Evolutionary conservation across 2,113 vertebrate genomes (phyloP).

Genomic region (Salminus brasiliensis): DNA sequence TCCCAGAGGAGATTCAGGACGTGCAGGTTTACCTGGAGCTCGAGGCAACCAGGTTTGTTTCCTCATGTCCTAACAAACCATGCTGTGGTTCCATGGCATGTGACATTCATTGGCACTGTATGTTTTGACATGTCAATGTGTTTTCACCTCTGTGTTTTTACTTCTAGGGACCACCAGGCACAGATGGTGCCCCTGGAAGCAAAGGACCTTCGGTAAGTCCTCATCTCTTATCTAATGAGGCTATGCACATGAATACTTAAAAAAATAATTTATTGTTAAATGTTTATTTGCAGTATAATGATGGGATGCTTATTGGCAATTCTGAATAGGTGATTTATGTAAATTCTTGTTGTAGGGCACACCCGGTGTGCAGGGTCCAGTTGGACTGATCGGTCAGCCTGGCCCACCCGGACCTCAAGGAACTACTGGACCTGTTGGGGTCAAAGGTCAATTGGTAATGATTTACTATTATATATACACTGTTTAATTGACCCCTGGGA

Average conservation of each 20-base stretch:
- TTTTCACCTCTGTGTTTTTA: neutral
- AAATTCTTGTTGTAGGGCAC: constrained; percentile 75
- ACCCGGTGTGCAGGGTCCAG: constrained; percentile 83
- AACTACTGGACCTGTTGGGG: constrained; percentile 85
- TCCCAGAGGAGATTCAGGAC: constrained; percentile 86
- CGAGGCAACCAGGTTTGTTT: constrained; percentile 82
- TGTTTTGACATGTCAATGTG: neutral
- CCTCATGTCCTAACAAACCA: no score
- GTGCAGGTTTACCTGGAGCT: constrained; percentile 79
- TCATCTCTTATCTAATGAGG: neutral
- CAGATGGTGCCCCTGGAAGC: constrained; percentile 80
- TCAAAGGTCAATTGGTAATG: constrained; percentile 91
- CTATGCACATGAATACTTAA: neutral
- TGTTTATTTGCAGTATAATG: neutral
- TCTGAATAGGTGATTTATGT: neutral
- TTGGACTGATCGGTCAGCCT: constrained; percentile 80
- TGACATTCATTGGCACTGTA: no score
- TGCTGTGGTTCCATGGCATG: no score
- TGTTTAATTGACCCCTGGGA: no score
- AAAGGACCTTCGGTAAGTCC: constrained; percentile 84
- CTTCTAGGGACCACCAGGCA: constrained; percentile 79
- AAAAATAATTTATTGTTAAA: neutral
- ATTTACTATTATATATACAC: neutral
- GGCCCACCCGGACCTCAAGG: constrained; percentile 92
- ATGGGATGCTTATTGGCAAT: neutral